Evolutionary conservation across 2,797 vertebrate genomes (phyloP).

Genomic region (Cichlasoma orientale): DNA sequence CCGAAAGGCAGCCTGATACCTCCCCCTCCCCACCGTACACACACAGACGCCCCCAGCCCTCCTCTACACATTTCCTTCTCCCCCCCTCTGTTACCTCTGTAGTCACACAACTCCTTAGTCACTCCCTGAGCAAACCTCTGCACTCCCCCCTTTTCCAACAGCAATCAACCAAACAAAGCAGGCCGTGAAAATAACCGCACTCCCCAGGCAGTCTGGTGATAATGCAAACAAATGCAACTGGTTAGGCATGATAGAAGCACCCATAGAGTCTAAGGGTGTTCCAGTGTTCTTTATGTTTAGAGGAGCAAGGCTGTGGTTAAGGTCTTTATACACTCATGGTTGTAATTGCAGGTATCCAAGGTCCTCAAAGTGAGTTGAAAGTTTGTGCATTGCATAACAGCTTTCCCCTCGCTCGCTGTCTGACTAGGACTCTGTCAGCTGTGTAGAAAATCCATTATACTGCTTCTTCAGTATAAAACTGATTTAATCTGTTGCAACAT

Average conservation of each 20-base stretch:
- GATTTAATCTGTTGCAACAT: constrained; percentile 62
- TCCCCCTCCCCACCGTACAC: background rate
- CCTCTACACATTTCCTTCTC: constrained; percentile 14
- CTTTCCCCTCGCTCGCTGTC: constrained; percentile 9
- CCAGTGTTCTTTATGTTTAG: constrained; percentile 36
- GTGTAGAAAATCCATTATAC: background rate
- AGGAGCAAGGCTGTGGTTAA: constrained; percentile 36
- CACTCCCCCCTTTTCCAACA: constrained; percentile 51
- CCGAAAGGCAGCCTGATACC: constrained; percentile 63
- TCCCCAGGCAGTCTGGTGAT: constrained; percentile 66
- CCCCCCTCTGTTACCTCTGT: constrained; percentile 47
- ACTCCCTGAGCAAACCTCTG: constrained; percentile 58
- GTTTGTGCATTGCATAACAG: constrained; percentile 1
- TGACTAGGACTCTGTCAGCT: constrained; percentile 16
- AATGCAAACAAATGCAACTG: constrained; percentile 76
- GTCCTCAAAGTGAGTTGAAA: constrained; percentile 20
- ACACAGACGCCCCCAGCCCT: background rate
- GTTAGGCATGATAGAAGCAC: constrained; percentile 54
- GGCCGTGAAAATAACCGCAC: constrained; percentile 68
- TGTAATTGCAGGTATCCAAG: constrained; percentile 21
- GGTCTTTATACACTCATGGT: constrained; percentile 22
- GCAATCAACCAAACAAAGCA: constrained; percentile 73
- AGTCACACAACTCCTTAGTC: constrained; percentile 61
- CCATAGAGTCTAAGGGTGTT: constrained; percentile 37
- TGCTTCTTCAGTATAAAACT: constrained; percentile 20